phyloP scores from a whole-genome alignment of 1,140 invertebrate genomes.

The Drosophila sp. region DNA sequence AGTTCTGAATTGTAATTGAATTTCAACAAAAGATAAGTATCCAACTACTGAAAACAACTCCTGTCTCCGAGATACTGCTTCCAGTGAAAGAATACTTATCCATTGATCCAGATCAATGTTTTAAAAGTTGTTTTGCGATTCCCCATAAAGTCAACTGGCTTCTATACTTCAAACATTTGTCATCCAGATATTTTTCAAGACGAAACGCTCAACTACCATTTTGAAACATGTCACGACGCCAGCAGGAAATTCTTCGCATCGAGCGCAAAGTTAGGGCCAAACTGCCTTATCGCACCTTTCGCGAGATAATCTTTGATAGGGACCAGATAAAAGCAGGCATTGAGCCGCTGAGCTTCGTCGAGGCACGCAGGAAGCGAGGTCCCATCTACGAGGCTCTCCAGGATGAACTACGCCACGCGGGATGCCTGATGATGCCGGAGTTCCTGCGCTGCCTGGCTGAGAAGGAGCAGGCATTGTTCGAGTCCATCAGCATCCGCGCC shows the following conservation, averaged over 20 bases:
- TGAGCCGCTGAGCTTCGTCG: constrained; percentile 33
- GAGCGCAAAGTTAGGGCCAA: constrained; percentile 54
- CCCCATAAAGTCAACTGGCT: not conserved
- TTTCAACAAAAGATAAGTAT: too few species aligned
- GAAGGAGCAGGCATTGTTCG: constrained; percentile 62
- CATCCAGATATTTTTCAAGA: not conserved
- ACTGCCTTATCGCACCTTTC: constrained; percentile 60
- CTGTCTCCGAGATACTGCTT: too few species aligned
- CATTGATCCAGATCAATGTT: too few species aligned
- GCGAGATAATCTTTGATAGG: constrained; percentile 66
- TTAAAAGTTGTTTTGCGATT: not conserved
- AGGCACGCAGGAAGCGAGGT: constrained; percentile 49
- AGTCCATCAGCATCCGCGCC: constrained; percentile 58
- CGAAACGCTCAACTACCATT: not conserved
- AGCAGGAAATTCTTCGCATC: constrained; percentile 54
- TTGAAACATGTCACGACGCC: constrained; percentile 33
- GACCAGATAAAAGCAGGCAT: constrained; percentile 50
- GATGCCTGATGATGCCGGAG: constrained; percentile 60
- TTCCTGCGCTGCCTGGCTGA: constrained; percentile 63
- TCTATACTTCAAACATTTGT: not conserved
- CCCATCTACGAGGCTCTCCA: constrained; percentile 60
- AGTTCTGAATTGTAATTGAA: too few species aligned
- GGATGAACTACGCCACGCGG: constrained; percentile 57
- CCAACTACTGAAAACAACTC: too few species aligned
- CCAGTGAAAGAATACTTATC: too few species aligned